Evolutionary conservation across 2,888 invertebrate species (phyloP), one percentile per base, ranked within the genome.

Genomic region (Caenorhabditis sp.): DNA sequence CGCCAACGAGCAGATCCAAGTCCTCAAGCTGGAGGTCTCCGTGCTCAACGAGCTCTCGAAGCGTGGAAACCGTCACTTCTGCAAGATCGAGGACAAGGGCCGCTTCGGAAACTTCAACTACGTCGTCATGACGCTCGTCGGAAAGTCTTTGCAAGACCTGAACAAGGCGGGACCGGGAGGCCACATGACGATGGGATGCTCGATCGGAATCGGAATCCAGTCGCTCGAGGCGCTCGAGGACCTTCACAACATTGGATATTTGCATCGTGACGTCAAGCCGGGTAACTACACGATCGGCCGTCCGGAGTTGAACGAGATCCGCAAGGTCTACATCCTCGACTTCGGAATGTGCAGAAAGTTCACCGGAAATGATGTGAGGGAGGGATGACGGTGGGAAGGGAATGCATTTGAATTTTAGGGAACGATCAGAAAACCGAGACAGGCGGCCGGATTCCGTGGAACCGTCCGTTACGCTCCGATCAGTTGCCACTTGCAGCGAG

Each of bases 41-140:
- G 85, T 86, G 63, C 73, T 86, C 53, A 63, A 66, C 43, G 83
- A 84, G 65, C 70, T 87, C 59, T 66, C 79, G 22, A 83, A 87
- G 62, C 72, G 77, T 22, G 80, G 79, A 22, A 68, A 68, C 32
- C 80, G 84, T 27, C 86, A 86, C 70, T 86, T 86, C n/a, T n/a
- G n/a, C n/a, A n/a, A n/a, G n/a, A n/a, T n/a, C n/a, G n/a, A n/a
- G n/a, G n/a, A n/a, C n/a, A 85, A 83, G 61, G 86, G 86, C 37
- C 83, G 84, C 35, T 82, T 63, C 45, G 77, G 77, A 27, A 62
- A 45, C 59, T 85, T 86, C 81, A 85, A 86, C 76, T 86, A 80
- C 50, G 84, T 83, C 55, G 82, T 85, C 35, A 85, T 86, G 84
- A 83, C 82, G 8, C 76, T 86, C 13, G 85, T 87, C 62, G 86